Conservation (phyloP, 2,113 vertebrate species). For the Emberiza fucata region DNA sequence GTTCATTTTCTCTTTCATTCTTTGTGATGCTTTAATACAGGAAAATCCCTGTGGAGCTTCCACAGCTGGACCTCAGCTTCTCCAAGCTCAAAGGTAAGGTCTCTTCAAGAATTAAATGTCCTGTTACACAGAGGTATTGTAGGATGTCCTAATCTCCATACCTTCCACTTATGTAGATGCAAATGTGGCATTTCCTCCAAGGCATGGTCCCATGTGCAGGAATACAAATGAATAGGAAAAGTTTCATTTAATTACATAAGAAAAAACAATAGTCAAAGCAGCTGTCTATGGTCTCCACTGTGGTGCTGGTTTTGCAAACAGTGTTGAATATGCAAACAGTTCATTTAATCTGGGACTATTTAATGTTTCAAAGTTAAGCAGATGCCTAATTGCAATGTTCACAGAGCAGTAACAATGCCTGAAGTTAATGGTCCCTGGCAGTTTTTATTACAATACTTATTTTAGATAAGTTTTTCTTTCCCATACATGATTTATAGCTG, state of each 20-base stretch:
- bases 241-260: neutral
- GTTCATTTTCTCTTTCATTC: neutral
- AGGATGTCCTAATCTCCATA: neutral
- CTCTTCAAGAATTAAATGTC: neutral
- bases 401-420: neutral
- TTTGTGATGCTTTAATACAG: neutral
- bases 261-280: neutral
- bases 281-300: neutral
- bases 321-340: neutral
- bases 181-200: neutral
- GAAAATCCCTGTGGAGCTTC: neutral
- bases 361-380: slow-evolving; percentile 5
- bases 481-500: neutral
- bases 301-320: neutral
- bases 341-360: neutral
- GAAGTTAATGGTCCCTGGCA: neutral
- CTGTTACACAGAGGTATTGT: neutral
- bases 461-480: neutral
- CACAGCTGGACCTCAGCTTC: neutral
- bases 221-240: neutral
- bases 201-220: neutral
- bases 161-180: neutral
- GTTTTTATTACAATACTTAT: neutral
- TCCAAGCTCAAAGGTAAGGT: neutral
- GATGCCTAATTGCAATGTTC: slow-evolving; percentile 8